phyloP scores from a whole-genome alignment of 2,797 vertebrate species.

The Huso huso region DNA sequence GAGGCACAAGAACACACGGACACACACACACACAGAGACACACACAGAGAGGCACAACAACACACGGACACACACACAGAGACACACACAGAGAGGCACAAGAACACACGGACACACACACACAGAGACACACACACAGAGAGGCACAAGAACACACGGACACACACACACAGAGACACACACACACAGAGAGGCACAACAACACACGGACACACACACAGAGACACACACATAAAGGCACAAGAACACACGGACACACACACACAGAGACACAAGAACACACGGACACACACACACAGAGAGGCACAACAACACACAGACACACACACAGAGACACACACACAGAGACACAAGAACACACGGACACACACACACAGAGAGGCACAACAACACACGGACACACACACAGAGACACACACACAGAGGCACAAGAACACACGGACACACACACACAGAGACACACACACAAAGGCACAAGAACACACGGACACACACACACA shows the following conservation, averaged over 20 bases:
- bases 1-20: slow-evolving; percentile 1
- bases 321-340: too few relatives aligned
- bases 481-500: neutral
- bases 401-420: neutral
- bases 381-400: slow-evolving; percentile 4
- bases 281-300: neutral
- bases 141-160: slow-evolving; percentile 2
- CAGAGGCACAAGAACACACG: neutral
- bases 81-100: neutral
- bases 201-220: slow-evolving; percentile 19
- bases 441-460: too few relatives aligned
- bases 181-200: neutral
- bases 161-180: neutral
- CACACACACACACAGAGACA: slow-evolving; percentile 27
- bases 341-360: too few relatives aligned
- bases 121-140: neutral
- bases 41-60: neutral
- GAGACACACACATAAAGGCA: too few relatives aligned
- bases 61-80: neutral
- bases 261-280: neutral
- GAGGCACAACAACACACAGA: neutral
- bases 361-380: neutral
- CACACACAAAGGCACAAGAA: too few relatives aligned
- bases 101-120: slow-evolving; percentile 17
- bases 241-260: neutral